Base-by-base conservation (phyloP, 2,888 invertebrate species). In the Paralinhomoeus sp. region DNA sequence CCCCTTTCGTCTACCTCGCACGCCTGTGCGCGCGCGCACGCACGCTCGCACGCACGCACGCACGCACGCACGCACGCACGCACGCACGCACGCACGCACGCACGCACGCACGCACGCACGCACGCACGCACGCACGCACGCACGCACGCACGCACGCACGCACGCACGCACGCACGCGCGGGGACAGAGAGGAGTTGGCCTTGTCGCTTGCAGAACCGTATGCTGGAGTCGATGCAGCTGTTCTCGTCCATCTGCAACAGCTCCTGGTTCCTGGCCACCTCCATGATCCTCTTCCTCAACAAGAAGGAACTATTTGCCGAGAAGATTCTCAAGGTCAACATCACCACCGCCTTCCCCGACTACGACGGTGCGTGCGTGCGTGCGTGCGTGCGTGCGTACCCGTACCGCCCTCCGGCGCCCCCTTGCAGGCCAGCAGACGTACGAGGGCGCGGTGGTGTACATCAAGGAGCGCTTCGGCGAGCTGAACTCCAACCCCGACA, bases 391-490 rank as follows among this genome's bases (percentile, higher is more conserved):
- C 12, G 17, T 13, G 33, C 12, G 9, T 33, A 33, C 33, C 17
- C 12, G 17, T 33, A 13, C 17, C 33, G 33, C 17, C 33, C 17
- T 12, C 17, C 17, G 9, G 12, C 33, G 33, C 17, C 17, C 17
- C 24, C 33, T 43, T 54, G 39, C 35, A 56, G 89, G 89, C 69
- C 83, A 81, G 60, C 85, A 87, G 70, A 79, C 83, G 73, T 87
- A 89, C 72, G 85, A 89, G 66, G 78, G 85, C 67, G 93, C 97
- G 68, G 79, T 93, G 71, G 89, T 91, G 73, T 97, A 93, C 73
- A 97, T 97, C 67, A 78, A 97, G 69, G 79, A 87, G 72, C 97
- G 93, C 89, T 97, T 97, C 75, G 91, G 87, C 70, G 93, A 97
- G 72, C 78, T 97, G 69, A 97, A 99, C 72, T 91, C 93, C 57